These are phyloP conservation scores for Balaenoptera acutorostrata DNA, from an alignment of 2,113 vertebrate species.

Conservation along the genomic window DNA sequence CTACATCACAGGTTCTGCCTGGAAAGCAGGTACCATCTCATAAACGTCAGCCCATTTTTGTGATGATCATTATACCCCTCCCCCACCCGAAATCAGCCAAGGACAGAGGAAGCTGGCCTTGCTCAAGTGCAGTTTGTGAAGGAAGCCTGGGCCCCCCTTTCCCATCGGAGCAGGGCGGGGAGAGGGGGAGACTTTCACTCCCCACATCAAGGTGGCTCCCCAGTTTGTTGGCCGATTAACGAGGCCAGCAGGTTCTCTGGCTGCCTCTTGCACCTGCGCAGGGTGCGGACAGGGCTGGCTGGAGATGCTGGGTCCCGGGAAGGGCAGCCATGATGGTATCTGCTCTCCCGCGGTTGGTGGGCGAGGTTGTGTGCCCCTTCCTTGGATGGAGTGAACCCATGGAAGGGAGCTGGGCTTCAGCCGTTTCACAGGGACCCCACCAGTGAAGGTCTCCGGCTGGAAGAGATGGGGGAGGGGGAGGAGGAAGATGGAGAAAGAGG, in stretches of 20 bases:
- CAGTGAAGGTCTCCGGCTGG: neutral
- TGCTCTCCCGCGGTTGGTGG: neutral
- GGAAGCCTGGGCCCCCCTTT: neutral
- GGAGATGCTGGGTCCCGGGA: neutral
- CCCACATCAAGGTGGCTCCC: neutral
- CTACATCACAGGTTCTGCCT: accelerated
- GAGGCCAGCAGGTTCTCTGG: neutral
- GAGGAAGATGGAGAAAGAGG: neutral
- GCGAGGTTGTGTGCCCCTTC: accelerated
- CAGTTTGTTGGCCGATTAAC: accelerated
- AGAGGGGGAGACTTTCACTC: neutral
- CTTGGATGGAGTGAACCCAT: neutral
- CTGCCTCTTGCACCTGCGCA: neutral
- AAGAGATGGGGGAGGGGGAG: neutral
- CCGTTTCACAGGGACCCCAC: neutral
- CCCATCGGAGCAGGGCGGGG: accelerated
- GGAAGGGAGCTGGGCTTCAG: neutral
- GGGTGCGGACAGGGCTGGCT: neutral
- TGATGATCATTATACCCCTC: accelerated
- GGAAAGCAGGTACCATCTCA: neutral
- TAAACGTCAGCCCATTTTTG: accelerated
- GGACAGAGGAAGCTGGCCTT: neutral
- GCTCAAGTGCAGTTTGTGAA: neutral
- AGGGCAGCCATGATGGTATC: neutral
- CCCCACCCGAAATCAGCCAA: accelerated